Evolutionary conservation across 2,888 invertebrate genomes (phyloP).

Genomic region (Xanthostigma xanthostigma): DNA sequence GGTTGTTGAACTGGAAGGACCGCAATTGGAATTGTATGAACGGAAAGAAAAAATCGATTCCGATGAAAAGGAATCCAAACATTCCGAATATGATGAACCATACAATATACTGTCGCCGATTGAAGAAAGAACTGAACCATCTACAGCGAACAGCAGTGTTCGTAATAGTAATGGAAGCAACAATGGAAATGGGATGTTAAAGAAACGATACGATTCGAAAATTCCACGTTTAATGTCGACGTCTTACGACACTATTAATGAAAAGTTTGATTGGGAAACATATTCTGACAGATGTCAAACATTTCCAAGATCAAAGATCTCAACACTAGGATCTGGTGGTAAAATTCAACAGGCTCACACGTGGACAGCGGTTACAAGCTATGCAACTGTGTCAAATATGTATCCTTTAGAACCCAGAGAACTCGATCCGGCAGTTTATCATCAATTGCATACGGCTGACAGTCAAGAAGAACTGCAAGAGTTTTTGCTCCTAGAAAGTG

Average conservation of each 20-base stretch:
- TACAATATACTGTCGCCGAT: conserved; percentile 34
- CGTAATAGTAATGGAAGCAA: conserved; percentile 21
- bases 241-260: conserved; percentile 24
- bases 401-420: conserved; percentile 42
- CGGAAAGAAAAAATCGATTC: conserved; percentile 10
- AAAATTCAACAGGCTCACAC: too few relatives aligned
- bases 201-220: not conserved
- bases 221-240: conserved; percentile 21
- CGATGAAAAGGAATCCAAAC: conserved; percentile 15
- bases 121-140: conserved; percentile 40
- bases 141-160: conserved; percentile 30
- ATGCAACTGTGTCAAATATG: conserved; percentile 22
- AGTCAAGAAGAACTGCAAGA: conserved; percentile 46
- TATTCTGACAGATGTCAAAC: conserved; percentile 32
- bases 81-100: conserved; percentile 13
- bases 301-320: conserved; percentile 34
- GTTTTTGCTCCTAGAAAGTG: conserved; percentile 42
- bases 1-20: not conserved
- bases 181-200: conserved; percentile 7
- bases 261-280: conserved; percentile 15
- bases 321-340: conserved; percentile 13
- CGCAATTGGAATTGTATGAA: conserved; percentile 8
- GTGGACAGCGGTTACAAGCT: conserved; percentile 15
- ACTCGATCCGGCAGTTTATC: conserved; percentile 37
- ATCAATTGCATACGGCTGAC: conserved; percentile 41